Evolutionary conservation across 1,140 invertebrate genomes (phyloP), one percentile per base, ranked within the genome.

Genomic region (Thaumetopoea pityocampa): DNA sequence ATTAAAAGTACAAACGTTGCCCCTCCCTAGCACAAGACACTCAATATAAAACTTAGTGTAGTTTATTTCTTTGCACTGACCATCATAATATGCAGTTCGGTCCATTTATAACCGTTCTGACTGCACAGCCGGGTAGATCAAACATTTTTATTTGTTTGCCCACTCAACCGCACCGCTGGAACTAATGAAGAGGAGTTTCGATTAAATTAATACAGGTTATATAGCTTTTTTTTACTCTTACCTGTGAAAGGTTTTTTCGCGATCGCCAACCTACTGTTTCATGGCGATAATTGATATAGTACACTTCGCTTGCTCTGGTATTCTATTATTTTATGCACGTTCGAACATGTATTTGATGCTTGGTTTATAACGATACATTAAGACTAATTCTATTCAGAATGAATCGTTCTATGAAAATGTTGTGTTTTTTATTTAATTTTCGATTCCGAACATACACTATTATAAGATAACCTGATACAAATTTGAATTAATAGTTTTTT

Each of bases 131-230:
- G 58, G 55, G 41, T 53, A 71, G 69, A 78, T 76, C 67, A 77
- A 74, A 77, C 67, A 76, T 78, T 77, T 80, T 78, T 76, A 78
- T 81, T 78, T 77, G 71, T 69, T 70, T 77, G 68, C 55, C 57
- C 65, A 70, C 51, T 72, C 65, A 70, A 72, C 70, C 70, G 62
- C 65, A 77, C 62, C 58, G 54, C 57, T 77, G 65, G 68, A 81
- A 81, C 70, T 77, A 77, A 78, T 81, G 72, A 78, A 77, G 73
- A 74, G 68, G 57, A 76, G 66, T 67, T 73, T 72, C 67, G 62
- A 72, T 78, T 72, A 76, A 81, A 74, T 81, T 78, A 78, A 76
- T 72, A 68, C 56, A 40, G 61, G 51, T 77, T 81, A 71, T 74
- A 77, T 77, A 74, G 68, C 41, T 19, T 57, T 51, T 62, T 67